Percentiles rank a stretch among this genome's conserved stretches.
phyloP scores from a whole-genome alignment of 2,113 vertebrate genomes.

The Albula goreensis region DNA sequence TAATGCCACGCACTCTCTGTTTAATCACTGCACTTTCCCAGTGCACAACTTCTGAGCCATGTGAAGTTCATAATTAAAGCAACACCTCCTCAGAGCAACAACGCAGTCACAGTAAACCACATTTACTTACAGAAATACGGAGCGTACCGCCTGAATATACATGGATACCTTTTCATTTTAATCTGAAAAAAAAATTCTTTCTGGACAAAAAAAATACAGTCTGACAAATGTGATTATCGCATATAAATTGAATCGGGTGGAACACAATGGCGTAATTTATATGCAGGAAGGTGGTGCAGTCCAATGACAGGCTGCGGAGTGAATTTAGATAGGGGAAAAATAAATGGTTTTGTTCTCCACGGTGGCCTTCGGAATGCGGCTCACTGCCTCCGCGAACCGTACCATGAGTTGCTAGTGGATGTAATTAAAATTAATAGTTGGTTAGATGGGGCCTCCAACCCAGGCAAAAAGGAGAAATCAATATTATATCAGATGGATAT shows the following conservation, averaged over 20 bases:
- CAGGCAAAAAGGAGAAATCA: constrained; percentile 15
- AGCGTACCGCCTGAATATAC: background rate
- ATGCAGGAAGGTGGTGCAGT: background rate
- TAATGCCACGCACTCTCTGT: no score
- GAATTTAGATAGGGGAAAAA: background rate
- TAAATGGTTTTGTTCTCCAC: background rate
- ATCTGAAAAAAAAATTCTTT: background rate
- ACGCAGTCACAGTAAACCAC: background rate
- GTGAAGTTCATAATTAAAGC: background rate
- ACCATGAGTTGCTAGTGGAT: constrained; percentile 33
- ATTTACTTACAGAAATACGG: background rate
- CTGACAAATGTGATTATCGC: background rate
- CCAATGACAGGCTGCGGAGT: background rate
- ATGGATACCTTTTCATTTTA: background rate
- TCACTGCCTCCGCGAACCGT: background rate
- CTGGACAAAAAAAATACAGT: background rate
- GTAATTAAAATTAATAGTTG: constrained; percentile 52
- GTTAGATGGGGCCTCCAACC: constrained; percentile 30
- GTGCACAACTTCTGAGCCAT: background rate
- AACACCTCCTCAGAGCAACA: background rate
- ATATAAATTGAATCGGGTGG: background rate
- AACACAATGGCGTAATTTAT: background rate
- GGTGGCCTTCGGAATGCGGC: constrained; percentile 14
- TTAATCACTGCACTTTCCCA: background rate
- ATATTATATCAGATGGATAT: constrained; percentile 25